These are phyloP conservation scores for Leptoteleia sp. DNA, from an alignment of 1,140 invertebrate genomes.

Conservation along the genomic window DNA sequence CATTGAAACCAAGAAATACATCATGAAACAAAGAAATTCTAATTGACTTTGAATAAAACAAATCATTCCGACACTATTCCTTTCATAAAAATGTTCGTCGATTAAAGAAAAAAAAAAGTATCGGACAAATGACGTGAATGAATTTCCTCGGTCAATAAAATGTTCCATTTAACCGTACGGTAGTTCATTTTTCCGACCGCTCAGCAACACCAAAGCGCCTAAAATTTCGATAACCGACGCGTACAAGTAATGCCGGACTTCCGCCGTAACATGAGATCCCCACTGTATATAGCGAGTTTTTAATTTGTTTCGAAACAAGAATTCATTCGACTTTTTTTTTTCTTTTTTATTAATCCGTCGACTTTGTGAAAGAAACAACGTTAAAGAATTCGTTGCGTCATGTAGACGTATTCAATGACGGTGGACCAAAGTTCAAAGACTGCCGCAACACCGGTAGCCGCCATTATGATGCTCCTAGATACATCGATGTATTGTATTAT, in stretches of 20 bases:
- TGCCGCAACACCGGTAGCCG: constrained; percentile 71
- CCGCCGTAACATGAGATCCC: constrained; percentile 6
- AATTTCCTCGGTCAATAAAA: constrained; percentile 2
- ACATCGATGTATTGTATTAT: constrained; percentile 32
- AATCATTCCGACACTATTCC: not conserved
- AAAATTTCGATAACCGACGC: constrained; percentile 12
- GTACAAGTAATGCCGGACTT: constrained; percentile 27
- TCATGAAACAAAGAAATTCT: not conserved
- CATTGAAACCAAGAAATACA: too few species aligned
- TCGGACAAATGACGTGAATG: not conserved
- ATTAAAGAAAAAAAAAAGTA: not conserved
- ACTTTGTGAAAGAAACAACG: constrained; percentile 56
- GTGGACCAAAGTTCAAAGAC: constrained; percentile 65
- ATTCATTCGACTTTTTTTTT: constrained; percentile 42
- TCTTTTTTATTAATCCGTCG: constrained; percentile 49
- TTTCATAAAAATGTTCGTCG: not conserved
- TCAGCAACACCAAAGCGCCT: constrained; percentile 1
- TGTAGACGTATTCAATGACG: constrained; percentile 57
- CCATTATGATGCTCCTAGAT: constrained; percentile 57
- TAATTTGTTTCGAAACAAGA: constrained; percentile 62
- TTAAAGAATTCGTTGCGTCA: constrained; percentile 67
- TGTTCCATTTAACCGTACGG: constrained; percentile 5
- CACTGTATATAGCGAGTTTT: constrained; percentile 27
- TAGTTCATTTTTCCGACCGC: constrained; percentile 7
- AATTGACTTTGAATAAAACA: not conserved